Percentiles rank a stretch among this genome's conserved stretches.
Conservation (phyloP, 2,888 invertebrate species). For the Neelides folsomi region DNA sequence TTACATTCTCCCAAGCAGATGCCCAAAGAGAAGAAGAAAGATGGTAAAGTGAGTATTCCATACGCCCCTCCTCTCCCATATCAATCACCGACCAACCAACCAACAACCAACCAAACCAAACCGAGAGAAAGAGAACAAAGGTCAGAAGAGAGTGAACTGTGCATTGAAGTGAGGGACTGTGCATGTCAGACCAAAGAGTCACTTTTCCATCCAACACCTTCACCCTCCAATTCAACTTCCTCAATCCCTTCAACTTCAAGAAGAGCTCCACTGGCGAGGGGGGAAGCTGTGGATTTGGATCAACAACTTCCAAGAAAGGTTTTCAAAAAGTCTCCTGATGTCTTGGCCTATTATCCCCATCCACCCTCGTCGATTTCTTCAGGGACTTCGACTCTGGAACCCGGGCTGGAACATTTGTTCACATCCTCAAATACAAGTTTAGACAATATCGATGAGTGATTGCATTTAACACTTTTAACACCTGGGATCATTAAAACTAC, state of each 20-base stretch:
- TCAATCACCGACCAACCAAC: not conserved
- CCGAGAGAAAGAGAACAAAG: not conserved
- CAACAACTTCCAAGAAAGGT: not conserved
- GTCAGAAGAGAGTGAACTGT: constrained; percentile 11
- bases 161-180: constrained; percentile 25
- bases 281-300: constrained; percentile 14
- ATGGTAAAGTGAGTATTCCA: not conserved
- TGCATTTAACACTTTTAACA: too few species aligned
- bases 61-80: not conserved
- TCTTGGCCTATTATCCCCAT: not conserved
- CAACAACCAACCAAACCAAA: not conserved
- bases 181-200: constrained; percentile 24
- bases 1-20: not conserved
- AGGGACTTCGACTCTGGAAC: too few species aligned
- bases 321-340: not conserved
- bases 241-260: constrained; percentile 1
- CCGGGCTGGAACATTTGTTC: too few species aligned
- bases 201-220: constrained; percentile 7
- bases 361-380: too few species aligned
- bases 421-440: too few species aligned
- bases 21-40: not conserved
- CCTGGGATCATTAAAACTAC: too few species aligned
- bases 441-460: too few species aligned
- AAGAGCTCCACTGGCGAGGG: constrained; percentile 21
- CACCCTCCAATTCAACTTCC: not conserved